Evolutionary conservation across 2,888 invertebrate species (phyloP), one percentile per base, ranked within the genome.

Genomic region (Ophion costatus): DNA sequence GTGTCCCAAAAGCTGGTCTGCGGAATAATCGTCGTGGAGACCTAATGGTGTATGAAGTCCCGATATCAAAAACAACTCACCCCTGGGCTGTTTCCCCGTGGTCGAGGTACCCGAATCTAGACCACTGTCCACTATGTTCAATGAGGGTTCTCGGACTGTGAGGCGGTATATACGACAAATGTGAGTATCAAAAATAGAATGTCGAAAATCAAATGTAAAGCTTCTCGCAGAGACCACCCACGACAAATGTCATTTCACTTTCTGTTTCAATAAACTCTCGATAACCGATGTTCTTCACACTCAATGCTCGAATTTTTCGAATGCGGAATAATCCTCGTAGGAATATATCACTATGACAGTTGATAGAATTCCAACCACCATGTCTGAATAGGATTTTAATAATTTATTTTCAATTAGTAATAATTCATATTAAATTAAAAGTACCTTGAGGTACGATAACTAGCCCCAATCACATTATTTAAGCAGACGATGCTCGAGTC

Each of bases 1-100:
- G 83, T 80, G 78, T 20, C 81, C 78, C 88, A 78, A 74, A 74
- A 82, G 59, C 73, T 59, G 82, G 84, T 88, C 87, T 90, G 84
- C 89, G 88, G 92, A 93, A 92, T 92, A 93, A 93, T 93, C 92
- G 90, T 88, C 88, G 81, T 74, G 76, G 88, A 87, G 76, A 90
- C 87, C 90, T 93, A 93, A 93, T 93, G 93, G 93, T 88, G 91
- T 90, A 92, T 93, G 86, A 93, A 93, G 90, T 87, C 88, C 92
- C 89, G 93, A 93, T 93, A 93, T 91, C 92, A 91, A 91, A 80
- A 92, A 92, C 91, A 91, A 91, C 90, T 91, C 91, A 83, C 78
- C 83, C 83, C 77, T 77, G 77, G 38, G 38, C 45, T 45, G 61
- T 22, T 11, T 71, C 38, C 80, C 77, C 80, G 80, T 57, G 7